Evolutionary conservation across 1,140 invertebrate species (phyloP).

Genomic region (Ostrea edulis): DNA sequence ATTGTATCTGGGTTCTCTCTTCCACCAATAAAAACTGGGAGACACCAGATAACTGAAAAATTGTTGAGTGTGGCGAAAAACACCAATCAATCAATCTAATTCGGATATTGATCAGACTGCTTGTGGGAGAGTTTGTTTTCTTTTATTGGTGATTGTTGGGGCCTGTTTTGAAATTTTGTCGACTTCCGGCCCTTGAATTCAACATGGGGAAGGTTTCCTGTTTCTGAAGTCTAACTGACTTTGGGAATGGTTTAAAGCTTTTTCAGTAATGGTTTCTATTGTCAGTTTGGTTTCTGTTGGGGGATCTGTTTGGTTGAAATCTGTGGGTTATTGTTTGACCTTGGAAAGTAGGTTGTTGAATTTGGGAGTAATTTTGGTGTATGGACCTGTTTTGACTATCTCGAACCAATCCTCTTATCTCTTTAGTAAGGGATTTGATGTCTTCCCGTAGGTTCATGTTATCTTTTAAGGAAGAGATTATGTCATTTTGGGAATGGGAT

Average conservation of each 20-base stretch:
- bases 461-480: not conserved
- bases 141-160: slow-evolving; percentile 4
- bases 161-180: not conserved
- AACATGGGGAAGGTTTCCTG: slow-evolving; percentile 3
- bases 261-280: not conserved
- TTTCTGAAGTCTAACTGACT: not conserved
- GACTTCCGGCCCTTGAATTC: slow-evolving; percentile 27
- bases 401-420: too few relatives aligned
- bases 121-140: not conserved
- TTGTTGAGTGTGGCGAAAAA: too few relatives aligned
- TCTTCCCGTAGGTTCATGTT: not conserved
- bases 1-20: too few relatives aligned
- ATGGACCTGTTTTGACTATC: too few relatives aligned
- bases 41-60: too few relatives aligned
- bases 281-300: not conserved
- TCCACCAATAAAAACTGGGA: too few relatives aligned
- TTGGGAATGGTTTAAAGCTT: not conserved
- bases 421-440: too few relatives aligned
- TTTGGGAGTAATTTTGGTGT: too few relatives aligned
- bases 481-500: too few relatives aligned
- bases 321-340: not conserved
- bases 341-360: not conserved
- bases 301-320: not conserved
- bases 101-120: not conserved
- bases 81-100: too few relatives aligned